A percentile compares a stretch with the other conserved stretches of the same genome.
phyloP scores from a whole-genome alignment of 2,113 vertebrate genomes.

The Montifringilla adamsi region DNA sequence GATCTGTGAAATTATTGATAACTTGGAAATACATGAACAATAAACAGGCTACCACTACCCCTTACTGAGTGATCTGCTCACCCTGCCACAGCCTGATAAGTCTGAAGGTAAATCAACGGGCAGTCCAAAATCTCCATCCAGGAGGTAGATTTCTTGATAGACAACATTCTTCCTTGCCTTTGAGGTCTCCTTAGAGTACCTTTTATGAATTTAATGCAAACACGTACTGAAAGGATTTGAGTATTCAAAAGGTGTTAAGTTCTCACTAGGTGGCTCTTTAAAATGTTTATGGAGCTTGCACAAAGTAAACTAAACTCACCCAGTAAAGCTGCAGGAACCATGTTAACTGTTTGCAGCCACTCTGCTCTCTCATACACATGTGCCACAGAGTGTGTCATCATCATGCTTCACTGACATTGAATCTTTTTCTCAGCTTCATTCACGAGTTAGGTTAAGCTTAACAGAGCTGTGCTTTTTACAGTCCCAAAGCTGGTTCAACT shows the following conservation, averaged over 20 bases:
- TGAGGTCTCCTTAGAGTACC: neutral
- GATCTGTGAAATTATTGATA: neutral
- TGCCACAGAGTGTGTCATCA: neutral
- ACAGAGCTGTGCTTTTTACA: neutral
- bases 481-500: neutral
- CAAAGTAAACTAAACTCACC: neutral
- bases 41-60: neutral
- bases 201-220: neutral
- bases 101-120: neutral
- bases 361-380: neutral
- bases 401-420: neutral
- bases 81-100: neutral
- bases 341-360: neutral
- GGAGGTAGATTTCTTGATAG: neutral
- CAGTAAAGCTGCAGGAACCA: neutral
- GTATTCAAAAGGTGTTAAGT: neutral
- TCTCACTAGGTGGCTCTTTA: neutral
- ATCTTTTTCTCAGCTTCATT: neutral
- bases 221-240: neutral
- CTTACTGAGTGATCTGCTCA: neutral
- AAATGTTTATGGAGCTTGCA: neutral
- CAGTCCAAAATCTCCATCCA: neutral
- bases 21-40: neutral
- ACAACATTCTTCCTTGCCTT: neutral
- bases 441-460: neutral